These are phyloP conservation scores for Rhabdophis nuchalis DNA, from an alignment of 2,797 vertebrate species.

Conservation along the genomic window DNA sequence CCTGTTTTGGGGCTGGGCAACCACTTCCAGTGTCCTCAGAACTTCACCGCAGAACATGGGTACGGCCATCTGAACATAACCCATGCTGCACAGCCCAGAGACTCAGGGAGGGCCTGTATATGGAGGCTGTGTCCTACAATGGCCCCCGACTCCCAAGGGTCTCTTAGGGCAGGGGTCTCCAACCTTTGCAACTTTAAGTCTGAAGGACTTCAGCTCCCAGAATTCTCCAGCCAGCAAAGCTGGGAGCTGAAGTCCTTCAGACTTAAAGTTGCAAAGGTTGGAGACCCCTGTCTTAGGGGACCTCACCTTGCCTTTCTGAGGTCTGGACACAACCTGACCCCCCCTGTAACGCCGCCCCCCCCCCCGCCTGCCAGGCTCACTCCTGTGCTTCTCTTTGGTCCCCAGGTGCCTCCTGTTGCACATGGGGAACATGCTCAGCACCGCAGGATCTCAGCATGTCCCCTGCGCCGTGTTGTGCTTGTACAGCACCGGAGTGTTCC, in stretches of 20 bases:
- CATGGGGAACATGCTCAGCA: conserved; percentile 62
- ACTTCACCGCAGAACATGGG: conserved; percentile 81
- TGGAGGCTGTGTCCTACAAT: too few species aligned
- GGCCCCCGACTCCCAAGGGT: not conserved
- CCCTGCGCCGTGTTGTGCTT: conserved; percentile 69
- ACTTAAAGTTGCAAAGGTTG: too few species aligned
- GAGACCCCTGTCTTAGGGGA: too few species aligned
- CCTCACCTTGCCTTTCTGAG: not conserved
- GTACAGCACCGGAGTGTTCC: conserved; percentile 77
- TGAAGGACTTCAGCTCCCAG: too few species aligned
- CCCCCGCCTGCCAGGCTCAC: not conserved
- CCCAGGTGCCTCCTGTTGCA: conserved; percentile 86
- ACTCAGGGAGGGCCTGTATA: not conserved
- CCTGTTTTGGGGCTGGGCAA: conserved; percentile 81
- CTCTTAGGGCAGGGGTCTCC: too few species aligned
- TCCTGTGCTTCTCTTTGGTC: conserved; percentile 37
- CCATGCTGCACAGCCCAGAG: accelerated
- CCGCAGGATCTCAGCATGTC: not conserved
- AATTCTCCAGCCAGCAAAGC: too few species aligned
- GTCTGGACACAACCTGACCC: not conserved
- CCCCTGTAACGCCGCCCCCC: not conserved
- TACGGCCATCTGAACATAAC: conserved; percentile 47
- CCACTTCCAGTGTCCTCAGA: conserved; percentile 75
- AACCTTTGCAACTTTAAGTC: too few species aligned
- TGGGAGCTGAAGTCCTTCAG: too few species aligned